These are phyloP conservation scores for Drosophila jambulina DNA, from an alignment of 1,140 invertebrate genomes.

Conservation along the genomic window DNA sequence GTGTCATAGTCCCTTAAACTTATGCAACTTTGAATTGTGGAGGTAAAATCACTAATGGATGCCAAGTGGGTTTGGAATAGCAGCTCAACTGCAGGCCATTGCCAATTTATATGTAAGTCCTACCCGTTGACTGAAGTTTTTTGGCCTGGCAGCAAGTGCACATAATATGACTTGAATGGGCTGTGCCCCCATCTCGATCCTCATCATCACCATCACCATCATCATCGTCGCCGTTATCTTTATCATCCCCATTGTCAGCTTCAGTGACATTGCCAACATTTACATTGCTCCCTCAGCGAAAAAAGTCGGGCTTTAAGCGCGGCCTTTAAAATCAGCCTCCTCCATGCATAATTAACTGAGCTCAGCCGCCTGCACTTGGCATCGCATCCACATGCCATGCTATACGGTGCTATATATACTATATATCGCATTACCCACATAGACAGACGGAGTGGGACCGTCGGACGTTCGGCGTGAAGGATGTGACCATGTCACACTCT, in stretches of 20 bases:
- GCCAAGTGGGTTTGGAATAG: constrained; percentile 48
- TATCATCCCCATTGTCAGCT: constrained; percentile 12
- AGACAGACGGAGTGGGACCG: constrained; percentile 26
- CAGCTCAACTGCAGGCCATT: constrained; percentile 45
- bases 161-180: constrained; percentile 50
- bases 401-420: constrained; percentile 1
- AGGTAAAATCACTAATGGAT: constrained; percentile 77
- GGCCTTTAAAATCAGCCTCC: constrained; percentile 62
- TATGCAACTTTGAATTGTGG: constrained; percentile 70
- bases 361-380: constrained; percentile 54
- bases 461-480: constrained; percentile 64
- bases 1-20: constrained; percentile 7
- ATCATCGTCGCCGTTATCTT: neutral
- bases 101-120: constrained; percentile 75
- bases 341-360: constrained; percentile 76
- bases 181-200: neutral
- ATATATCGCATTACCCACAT: constrained; percentile 50
- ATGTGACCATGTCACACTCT: constrained; percentile 81
- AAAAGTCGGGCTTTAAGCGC: constrained; percentile 58
- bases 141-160: constrained; percentile 61
- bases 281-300: constrained; percentile 31
- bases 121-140: constrained; percentile 56
- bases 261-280: constrained; percentile 66
- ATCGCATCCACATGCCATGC: constrained; percentile 22
- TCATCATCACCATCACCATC: neutral